Base-by-base conservation (phyloP, 2,888 invertebrate genomes). In the Parnassius glacialis region DNA sequence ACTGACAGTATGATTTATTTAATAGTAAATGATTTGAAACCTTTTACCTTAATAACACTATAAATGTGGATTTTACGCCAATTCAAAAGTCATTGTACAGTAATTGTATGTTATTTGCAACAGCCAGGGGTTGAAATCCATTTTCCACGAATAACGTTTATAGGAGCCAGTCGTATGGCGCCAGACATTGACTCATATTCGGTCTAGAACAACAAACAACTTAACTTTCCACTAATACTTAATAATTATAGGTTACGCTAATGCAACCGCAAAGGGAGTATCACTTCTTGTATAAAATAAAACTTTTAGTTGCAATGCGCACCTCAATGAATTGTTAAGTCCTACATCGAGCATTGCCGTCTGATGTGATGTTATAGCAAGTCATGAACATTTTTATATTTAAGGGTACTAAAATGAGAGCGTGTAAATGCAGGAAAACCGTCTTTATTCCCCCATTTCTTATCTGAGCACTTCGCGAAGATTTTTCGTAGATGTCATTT, bases 401-500 rank as follows among this genome's bases (percentile, higher is more conserved):
- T 52, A 59, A 59, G 48, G 55, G 52, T 61, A 58, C 54, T 65
- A 61, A 67, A 69, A 60, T 59, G 57, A 55, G 61, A 52, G 59
- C 63, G 61, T 74, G 76, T 75, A 70, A 76, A 74, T 70, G 75
- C 68, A 71, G 74, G 70, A 80, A 81, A 80, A 80, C 80, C 83
- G 81, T 82, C 81, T 84, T 82, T 81, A 84, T 81, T 81, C 80
- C 79, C 81, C 79, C 75, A 81, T 84, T 80, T 72, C 81, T 83
- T 87, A 85, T 87, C 84, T 80, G 69, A 68, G 74, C 71, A 76
- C 74, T 79, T 75, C 74, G 79, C 75, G 78, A 80, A 84, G 85
- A 87, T 84, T 89, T 85, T 87, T 87, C 83, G 85, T 84, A 73
- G 86, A 83, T 87, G 88, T 90, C 89, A 90, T 90, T 90, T 90